These are phyloP conservation scores for Ailurus styani DNA, from an alignment of 2,113 vertebrate genomes.

Conservation along the genomic window DNA sequence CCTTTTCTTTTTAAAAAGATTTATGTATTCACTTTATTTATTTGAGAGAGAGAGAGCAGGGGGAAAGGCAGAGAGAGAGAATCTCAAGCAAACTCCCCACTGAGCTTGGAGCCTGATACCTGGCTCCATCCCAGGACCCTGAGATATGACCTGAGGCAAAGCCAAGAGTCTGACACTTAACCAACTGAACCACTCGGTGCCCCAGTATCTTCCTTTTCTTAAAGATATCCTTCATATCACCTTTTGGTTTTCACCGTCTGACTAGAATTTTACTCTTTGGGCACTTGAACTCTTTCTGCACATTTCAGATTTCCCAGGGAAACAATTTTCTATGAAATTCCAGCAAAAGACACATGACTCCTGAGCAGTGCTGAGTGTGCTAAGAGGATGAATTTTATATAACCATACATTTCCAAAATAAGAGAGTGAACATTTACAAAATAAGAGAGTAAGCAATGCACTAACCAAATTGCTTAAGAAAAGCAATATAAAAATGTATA, in stretches of 20 bases:
- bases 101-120: not conserved
- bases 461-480: not conserved
- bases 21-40: too few relatives aligned
- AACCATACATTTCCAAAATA: not conserved
- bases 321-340: slow-evolving; percentile 37
- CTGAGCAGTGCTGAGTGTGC: not conserved
- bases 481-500: not conserved
- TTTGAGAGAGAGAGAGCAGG: not conserved
- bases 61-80: not conserved
- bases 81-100: not conserved
- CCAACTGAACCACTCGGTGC: not conserved
- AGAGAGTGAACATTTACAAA: not conserved
- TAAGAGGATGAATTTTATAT: slow-evolving; percentile 32
- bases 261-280: not conserved
- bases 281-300: not conserved
- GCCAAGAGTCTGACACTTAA: not conserved
- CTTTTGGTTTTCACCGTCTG: not conserved
- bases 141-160: not conserved
- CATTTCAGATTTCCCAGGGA: not conserved
- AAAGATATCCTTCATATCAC: not conserved
- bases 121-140: not conserved
- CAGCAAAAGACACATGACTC: slow-evolving; percentile 13
- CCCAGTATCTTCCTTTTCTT: not conserved
- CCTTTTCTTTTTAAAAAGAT: not conserved
- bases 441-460: not conserved